A percentile compares a stretch with the other conserved stretches of the same genome.
These are phyloP conservation scores for Ditylenchus dipsaci DNA, from an alignment of 1,140 invertebrate genomes.

Conservation along the genomic window DNA sequence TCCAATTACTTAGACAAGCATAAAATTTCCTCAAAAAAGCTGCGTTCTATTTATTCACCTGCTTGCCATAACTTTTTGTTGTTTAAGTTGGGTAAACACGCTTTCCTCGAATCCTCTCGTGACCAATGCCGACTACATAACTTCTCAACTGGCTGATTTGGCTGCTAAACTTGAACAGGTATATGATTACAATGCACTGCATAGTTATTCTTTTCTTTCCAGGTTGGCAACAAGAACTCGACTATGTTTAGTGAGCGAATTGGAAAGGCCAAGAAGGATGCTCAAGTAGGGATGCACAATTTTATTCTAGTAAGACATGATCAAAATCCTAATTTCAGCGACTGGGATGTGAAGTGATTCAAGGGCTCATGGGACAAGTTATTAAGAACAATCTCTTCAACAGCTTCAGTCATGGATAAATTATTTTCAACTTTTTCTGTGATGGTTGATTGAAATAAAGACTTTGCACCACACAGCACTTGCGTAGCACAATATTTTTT, in stretches of 20 bases:
- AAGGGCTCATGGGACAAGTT: conserved; percentile 40
- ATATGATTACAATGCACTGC: neutral
- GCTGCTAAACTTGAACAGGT: conserved; percentile 43
- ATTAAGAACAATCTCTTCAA: conserved; percentile 4
- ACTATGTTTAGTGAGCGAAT: conserved; percentile 26
- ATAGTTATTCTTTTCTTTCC: conserved; percentile 9
- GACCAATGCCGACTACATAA: conserved; percentile 38
- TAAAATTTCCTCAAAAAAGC: too few species aligned
- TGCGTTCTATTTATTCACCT: too few species aligned
- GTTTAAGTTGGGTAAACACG: conserved; percentile 30
- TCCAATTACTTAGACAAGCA: too few species aligned
- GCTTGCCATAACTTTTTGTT: too few species aligned
- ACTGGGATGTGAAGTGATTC: conserved; percentile 39
- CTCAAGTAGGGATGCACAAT: too few species aligned
- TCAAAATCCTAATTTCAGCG: too few species aligned
- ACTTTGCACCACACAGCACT: too few species aligned
- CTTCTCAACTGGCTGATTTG: conserved; percentile 34
- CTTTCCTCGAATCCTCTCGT: conserved; percentile 32
- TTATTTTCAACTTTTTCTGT: too few species aligned
- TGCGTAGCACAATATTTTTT: too few species aligned
- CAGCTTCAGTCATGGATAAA: too few species aligned
- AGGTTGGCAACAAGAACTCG: conserved; percentile 49
- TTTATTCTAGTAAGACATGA: too few species aligned
- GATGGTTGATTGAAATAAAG: neutral
- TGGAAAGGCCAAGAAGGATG: conserved; percentile 34